These are phyloP conservation scores for Tolypeutes matacus DNA, from an alignment of 2,797 vertebrate species.

Conservation along the genomic window DNA sequence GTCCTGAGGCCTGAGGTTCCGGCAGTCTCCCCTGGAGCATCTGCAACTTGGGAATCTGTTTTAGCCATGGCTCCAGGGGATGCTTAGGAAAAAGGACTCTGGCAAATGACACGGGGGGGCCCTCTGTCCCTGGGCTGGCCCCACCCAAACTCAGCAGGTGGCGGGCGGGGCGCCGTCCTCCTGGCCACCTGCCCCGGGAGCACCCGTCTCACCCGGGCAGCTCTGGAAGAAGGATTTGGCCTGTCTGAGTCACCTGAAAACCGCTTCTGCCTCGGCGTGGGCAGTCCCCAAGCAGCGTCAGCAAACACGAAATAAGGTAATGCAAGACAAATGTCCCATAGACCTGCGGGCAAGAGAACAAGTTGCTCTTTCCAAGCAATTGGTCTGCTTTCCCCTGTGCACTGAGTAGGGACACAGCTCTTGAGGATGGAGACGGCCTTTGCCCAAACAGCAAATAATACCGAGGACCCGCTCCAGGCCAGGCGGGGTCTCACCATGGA, in stretches of 20 bases:
- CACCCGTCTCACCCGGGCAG: too few species aligned
- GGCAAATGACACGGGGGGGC: too few species aligned
- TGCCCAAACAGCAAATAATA: too few species aligned
- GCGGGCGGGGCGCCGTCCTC: too few species aligned
- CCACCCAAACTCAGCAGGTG: rapidly evolving
- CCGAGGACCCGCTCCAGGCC: neutral
- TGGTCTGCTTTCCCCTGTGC: neutral
- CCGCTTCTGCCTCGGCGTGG: too few species aligned
- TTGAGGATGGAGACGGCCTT: neutral
- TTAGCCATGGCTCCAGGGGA: rapidly evolving
- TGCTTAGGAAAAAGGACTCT: rapidly evolving
- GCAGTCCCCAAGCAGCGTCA: neutral
- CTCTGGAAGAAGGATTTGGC: too few species aligned
- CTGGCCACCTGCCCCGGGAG: too few species aligned
- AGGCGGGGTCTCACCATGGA: neutral
- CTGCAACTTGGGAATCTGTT: neutral
- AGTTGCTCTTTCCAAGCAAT: neutral
- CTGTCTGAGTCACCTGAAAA: neutral
- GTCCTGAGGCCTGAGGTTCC: too few species aligned
- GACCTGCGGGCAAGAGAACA: neutral
- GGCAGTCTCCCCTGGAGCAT: neutral
- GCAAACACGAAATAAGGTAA: rapidly evolving
- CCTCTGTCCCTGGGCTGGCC: neutral
- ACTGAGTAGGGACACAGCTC: neutral
- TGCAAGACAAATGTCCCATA: rapidly evolving